Percentiles rank a stretch among this genome's conserved stretches.
These are phyloP conservation scores for Dicyrtomina minuta DNA, from an alignment of 2,888 invertebrate genomes.

Conservation along the genomic window DNA sequence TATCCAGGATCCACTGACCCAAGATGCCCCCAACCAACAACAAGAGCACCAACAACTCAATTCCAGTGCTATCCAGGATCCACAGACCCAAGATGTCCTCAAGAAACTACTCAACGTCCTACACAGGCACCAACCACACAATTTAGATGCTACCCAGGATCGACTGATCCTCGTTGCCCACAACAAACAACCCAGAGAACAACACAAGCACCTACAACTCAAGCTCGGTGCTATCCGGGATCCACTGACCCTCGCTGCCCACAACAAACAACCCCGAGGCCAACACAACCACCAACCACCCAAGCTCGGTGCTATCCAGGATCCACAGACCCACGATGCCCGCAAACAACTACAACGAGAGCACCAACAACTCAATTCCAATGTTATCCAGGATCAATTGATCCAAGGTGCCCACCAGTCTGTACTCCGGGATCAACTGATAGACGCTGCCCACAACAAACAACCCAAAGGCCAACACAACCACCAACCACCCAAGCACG, in stretches of 20 bases:
- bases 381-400: too few species aligned
- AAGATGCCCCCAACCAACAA: conserved; percentile 47
- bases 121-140: not conserved
- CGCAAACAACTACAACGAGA: too few species aligned
- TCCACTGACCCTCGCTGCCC: conserved; percentile 49
- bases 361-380: too few species aligned
- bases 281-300: too few species aligned
- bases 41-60: conserved; percentile 6
- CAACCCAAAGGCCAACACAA: too few species aligned
- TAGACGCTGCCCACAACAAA: too few species aligned
- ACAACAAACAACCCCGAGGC: too few species aligned
- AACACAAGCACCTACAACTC: conserved; percentile 22
- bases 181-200: too few species aligned
- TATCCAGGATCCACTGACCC: conserved; percentile 39
- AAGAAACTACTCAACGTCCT: not conserved
- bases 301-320: too few species aligned
- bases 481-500: conserved; percentile 24
- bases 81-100: not conserved
- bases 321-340: too few species aligned
- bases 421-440: too few species aligned
- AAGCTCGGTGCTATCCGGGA: conserved; percentile 32
- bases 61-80: conserved; percentile 36
- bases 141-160: conserved; percentile 20
- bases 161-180: conserved; percentile 3
- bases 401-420: too few species aligned